phyloP scores from a whole-genome alignment of 2,113 vertebrate genomes.

The Phoenicopterus ruber region DNA sequence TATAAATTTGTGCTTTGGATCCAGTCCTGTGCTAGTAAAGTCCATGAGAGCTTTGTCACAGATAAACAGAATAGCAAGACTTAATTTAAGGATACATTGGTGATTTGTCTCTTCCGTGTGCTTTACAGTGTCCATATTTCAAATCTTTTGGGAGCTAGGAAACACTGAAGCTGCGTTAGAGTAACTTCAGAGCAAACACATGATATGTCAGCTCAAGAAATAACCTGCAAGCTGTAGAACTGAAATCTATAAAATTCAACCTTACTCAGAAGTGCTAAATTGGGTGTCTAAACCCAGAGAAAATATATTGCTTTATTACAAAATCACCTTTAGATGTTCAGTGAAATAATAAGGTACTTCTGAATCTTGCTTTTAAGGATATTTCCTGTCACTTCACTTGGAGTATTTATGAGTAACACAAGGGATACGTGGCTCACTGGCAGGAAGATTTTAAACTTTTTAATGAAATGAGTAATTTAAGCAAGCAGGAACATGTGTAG shows the following conservation, averaged over 20 bases:
- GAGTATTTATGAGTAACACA: background rate
- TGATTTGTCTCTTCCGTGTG: background rate
- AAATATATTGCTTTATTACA: background rate
- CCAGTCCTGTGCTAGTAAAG: background rate
- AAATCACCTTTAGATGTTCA: background rate
- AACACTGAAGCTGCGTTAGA: background rate
- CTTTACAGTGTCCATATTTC: background rate
- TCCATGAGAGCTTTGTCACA: background rate
- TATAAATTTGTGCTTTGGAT: background rate
- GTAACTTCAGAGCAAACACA: background rate
- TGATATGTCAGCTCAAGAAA: background rate
- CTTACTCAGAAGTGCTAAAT: background rate
- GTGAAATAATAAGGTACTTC: background rate
- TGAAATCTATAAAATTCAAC: background rate
- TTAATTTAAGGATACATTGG: background rate
- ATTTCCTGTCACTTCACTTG: background rate
- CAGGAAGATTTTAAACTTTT: background rate
- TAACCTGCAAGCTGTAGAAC: background rate
- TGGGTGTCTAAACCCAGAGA: background rate
- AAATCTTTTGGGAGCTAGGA: background rate
- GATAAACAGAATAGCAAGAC: background rate
- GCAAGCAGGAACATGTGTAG: background rate
- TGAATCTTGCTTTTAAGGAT: background rate
- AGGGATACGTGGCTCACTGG: background rate
- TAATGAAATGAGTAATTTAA: background rate